Evolutionary conservation across 2,797 vertebrate genomes (phyloP).

Genomic region (Oophaga sylvatica): DNA sequence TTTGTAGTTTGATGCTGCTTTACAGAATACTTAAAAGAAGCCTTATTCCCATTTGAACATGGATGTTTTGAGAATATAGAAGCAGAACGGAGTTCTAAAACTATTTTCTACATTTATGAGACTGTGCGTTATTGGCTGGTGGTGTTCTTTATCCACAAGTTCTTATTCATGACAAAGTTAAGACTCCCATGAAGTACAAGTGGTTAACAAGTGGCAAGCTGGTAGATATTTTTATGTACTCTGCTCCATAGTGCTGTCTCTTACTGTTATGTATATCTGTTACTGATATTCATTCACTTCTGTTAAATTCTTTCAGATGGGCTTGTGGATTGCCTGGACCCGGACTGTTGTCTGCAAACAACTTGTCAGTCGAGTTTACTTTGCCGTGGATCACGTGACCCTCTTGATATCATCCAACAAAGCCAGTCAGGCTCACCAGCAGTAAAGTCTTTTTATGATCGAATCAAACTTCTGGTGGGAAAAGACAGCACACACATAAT

Average conservation of each 20-base stretch:
- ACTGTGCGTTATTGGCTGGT: neutral
- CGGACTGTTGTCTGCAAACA: conserved; percentile 95
- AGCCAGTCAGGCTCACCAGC: conserved; percentile 79
- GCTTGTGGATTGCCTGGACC: conserved; percentile 96
- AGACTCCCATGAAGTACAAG: neutral
- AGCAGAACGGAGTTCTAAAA: neutral
- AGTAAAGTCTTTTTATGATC: conserved; percentile 92
- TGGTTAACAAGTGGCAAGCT: neutral
- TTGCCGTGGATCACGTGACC: conserved; percentile 93
- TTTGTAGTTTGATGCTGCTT: neutral
- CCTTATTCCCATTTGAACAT: neutral
- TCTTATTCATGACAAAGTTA: neutral
- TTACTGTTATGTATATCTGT: conserved; percentile 3
- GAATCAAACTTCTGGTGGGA: conserved; percentile 93
- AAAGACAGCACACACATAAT: conserved; percentile 95
- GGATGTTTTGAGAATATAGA: neutral
- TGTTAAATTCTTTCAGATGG: conserved; percentile 81
- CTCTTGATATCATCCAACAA: conserved; percentile 93
- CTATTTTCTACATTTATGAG: neutral
- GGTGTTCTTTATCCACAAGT: neutral
- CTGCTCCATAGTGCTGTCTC: neutral
- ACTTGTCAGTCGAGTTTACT: conserved; percentile 92
- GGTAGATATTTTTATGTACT: neutral
- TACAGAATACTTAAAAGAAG: neutral
- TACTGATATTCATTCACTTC: conserved; percentile 7